phyloP scores from a whole-genome alignment of 1,140 invertebrate genomes.

The Riptortus pedestris region DNA sequence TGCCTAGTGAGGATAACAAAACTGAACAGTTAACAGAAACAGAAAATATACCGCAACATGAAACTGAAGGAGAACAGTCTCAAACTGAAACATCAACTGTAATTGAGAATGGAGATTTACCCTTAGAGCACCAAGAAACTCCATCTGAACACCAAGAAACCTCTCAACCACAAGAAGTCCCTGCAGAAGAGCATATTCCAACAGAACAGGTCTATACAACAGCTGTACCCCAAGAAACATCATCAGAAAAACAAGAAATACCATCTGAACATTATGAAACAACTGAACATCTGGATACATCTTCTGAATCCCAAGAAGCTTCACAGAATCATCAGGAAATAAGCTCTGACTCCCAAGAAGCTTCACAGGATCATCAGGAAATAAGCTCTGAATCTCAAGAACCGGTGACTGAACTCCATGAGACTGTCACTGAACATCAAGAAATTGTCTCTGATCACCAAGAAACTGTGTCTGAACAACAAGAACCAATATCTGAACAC shows the following conservation, averaged over 20 bases:
- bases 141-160: slow-evolving; percentile 25
- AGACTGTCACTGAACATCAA: not conserved
- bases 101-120: not conserved
- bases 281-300: not conserved
- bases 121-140: slow-evolving; percentile 20
- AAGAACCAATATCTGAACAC: not conserved
- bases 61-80: not conserved
- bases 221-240: not conserved
- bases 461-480: not conserved
- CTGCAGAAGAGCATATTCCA: too few relatives aligned
- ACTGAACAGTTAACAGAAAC: not conserved
- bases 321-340: slow-evolving; percentile 32
- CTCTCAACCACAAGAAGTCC: slow-evolving; percentile 14
- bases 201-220: not conserved
- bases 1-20: not conserved
- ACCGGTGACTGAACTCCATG: not conserved
- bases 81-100: not conserved
- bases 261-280: slow-evolving; percentile 5
- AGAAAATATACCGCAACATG: not conserved
- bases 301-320: slow-evolving; percentile 22
- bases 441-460: not conserved
- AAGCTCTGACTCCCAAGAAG: slow-evolving; percentile 13
- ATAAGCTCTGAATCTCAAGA: not conserved
- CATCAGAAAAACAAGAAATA: slow-evolving; percentile 15
- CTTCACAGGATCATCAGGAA: not conserved